Evolutionary conservation across 2,797 vertebrate genomes (phyloP).

Genomic region (Luscinia megarhynchos): DNA sequence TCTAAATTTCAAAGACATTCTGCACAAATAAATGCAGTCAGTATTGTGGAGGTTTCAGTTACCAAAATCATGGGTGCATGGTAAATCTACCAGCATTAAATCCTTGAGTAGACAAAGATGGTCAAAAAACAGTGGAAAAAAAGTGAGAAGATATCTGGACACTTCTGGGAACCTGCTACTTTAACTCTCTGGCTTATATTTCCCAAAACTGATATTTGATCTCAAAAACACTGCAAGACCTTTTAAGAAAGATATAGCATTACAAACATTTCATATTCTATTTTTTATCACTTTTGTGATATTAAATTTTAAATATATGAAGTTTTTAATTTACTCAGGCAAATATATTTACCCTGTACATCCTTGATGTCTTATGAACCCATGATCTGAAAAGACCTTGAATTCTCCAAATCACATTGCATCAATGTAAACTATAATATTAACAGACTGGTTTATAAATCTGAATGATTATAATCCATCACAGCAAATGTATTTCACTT

Average conservation of each 20-base stretch:
- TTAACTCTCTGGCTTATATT: background rate
- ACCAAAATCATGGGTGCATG: background rate
- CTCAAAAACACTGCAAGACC: background rate
- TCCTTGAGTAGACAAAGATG: background rate
- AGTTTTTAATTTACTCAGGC: background rate
- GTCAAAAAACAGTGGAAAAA: background rate
- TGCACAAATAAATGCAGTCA: background rate
- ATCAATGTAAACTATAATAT: background rate
- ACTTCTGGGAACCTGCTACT: background rate
- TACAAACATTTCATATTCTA: background rate
- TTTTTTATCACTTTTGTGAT: background rate
- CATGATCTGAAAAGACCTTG: background rate
- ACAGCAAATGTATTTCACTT: rapidly evolving
- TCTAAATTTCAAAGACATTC: background rate
- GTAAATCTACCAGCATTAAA: background rate
- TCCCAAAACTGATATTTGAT: background rate
- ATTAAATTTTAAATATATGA: background rate
- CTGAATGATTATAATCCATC: background rate
- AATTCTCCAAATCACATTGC: background rate
- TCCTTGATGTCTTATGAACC: background rate
- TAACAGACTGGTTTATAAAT: background rate
- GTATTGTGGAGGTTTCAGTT: rapidly evolving
- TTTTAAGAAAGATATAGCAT: background rate
- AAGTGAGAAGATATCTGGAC: background rate
- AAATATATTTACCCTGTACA: background rate